Conservation (phyloP, 2,888 invertebrate species). For the Drosophila vallismaia region DNA sequence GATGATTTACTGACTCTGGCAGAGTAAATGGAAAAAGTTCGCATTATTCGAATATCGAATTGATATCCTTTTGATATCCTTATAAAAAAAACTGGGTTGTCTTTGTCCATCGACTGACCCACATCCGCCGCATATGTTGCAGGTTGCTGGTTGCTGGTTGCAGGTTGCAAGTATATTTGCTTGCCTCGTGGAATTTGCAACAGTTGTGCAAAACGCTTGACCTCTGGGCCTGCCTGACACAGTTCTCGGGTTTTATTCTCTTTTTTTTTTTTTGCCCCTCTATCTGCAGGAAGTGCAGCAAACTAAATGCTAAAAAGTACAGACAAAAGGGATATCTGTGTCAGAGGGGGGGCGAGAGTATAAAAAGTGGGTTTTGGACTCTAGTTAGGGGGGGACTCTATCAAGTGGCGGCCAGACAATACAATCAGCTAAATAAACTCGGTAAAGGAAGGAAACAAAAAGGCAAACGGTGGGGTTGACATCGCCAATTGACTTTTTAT, state of each 20-base stretch:
- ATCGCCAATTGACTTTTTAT: slow-evolving; percentile 12
- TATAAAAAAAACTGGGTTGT: neutral
- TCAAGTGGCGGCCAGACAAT: slow-evolving; percentile 29
- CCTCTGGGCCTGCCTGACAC: slow-evolving; percentile 27
- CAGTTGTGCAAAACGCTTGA: slow-evolving; percentile 34
- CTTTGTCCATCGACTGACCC: slow-evolving; percentile 13
- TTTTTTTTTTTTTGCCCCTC: neutral
- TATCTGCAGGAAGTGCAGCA: slow-evolving; percentile 35
- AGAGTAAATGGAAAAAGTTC: neutral
- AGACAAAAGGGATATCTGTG: neutral
- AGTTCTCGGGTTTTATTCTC: slow-evolving; percentile 21
- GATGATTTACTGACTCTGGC: neutral
- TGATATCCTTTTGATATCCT: slow-evolving; percentile 29
- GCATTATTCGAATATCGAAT: too few relatives aligned
- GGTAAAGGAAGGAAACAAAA: neutral
- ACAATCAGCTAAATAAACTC: slow-evolving; percentile 34
- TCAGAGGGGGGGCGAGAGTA: neutral
- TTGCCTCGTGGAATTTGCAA: slow-evolving; percentile 13
- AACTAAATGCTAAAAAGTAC: slow-evolving; percentile 13
- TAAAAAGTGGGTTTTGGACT: too few relatives aligned
- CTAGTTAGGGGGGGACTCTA: neutral
- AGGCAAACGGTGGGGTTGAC: slow-evolving; percentile 11
- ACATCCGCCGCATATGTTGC: slow-evolving; percentile 33
- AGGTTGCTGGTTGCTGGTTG: slow-evolving; percentile 4
- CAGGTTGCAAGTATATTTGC: slow-evolving; percentile 1